Evolutionary conservation across 2,113 vertebrate genomes (phyloP), one percentile per base, ranked within the genome.

Genomic region (Natator depressus): DNA sequence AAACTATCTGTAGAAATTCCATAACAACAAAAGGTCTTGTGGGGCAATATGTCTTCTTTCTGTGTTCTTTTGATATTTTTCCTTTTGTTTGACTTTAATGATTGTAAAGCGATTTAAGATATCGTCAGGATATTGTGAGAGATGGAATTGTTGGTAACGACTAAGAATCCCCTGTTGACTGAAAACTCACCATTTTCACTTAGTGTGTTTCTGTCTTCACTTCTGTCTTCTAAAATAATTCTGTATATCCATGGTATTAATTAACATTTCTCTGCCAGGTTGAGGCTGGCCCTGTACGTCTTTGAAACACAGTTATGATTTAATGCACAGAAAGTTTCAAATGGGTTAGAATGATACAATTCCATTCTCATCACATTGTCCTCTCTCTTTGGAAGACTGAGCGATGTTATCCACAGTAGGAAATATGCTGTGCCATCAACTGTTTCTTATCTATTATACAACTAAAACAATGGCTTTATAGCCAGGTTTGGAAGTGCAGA

Each of bases 251-350:
- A 31, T 59, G 69, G 10, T 80, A 90, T 75, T 89, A 90, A 89
- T 16, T 46, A 54, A 84, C 65, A 50, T 16, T 90, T 54, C 31
- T 91, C 7, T 89, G 20, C 85, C 72, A 29, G 29, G 16, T 59
- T 59, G 80, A 75, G 47, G 24, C 42, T 91, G 51, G 20, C 89
- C 42, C 6, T 93, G n/a, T 46, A 93, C 0, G 0, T 90, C 93
- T 89, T 87, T 75, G 50, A 95, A 85, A 93, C 46, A 87, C 80
- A 91, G 90, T 42, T 65, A 79, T 53, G 92, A 91, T 79, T 83
- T 3, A 2, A 81, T 59, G 82, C 25, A 22, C 1, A 2, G 38
- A 16, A 82, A 0, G 0, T 53, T 93, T 89, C 72, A 42, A 93
- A 92, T 38, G 69, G 9, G 87, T 78, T 93, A 31, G 83, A 47